Evolutionary conservation across 2,888 invertebrate species (phyloP).

Genomic region (Gisinianus flammeolus): DNA sequence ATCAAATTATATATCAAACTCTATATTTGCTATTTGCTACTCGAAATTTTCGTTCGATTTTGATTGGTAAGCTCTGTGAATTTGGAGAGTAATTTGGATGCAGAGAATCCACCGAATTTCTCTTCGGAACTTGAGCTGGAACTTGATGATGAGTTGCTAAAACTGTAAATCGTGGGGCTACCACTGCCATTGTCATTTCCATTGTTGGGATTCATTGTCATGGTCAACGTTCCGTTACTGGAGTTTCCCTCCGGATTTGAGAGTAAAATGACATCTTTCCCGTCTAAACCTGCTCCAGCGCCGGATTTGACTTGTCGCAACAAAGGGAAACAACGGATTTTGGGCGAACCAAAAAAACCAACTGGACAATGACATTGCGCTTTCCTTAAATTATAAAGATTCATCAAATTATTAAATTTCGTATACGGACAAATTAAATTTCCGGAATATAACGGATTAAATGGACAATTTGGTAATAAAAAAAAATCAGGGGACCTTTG

Average conservation of each 20-base stretch:
- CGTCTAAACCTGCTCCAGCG: background rate
- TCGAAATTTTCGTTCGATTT: no score
- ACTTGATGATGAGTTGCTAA: background rate
- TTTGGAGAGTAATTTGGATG: no score
- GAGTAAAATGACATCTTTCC: constrained; percentile 14
- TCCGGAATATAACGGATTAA: background rate
- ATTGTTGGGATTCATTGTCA: no score
- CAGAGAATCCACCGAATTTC: background rate
- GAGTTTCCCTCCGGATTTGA: background rate
- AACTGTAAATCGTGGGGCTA: no score
- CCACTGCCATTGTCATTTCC: no score
- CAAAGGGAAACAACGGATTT: constrained; percentile 21
- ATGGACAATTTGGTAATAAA: background rate
- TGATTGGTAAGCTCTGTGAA: no score
- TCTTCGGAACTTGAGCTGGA: background rate
- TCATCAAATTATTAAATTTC: background rate
- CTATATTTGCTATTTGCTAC: no score
- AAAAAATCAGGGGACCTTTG: background rate
- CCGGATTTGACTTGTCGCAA: constrained; percentile 20
- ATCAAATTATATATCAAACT: no score
- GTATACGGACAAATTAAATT: background rate
- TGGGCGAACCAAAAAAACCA: constrained; percentile 27
- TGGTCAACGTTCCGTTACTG: background rate
- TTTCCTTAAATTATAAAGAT: background rate
- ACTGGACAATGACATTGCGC: constrained; percentile 21